phyloP scores from a whole-genome alignment of 64 coral and sea anemone species.

The Stichodactyla helianthus region DNA sequence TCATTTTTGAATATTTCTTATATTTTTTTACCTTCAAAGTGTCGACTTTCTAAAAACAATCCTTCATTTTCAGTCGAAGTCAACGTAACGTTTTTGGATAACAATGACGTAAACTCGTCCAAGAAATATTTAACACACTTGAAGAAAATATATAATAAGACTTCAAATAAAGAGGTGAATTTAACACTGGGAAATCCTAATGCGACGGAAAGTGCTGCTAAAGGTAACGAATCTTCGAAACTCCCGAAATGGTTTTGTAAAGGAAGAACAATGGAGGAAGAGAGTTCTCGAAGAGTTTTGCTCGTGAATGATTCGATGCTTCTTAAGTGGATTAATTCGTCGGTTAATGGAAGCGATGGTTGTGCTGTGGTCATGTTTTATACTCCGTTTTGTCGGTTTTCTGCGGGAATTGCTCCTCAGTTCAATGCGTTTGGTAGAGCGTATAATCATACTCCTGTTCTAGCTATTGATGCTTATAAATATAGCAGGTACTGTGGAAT shows the following conservation, averaged over 20 bases:
- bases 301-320: conserved; percentile 38
- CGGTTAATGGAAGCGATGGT: conserved; percentile 57
- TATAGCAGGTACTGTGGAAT: conserved; percentile 56
- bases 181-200: not conserved
- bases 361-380: conserved; percentile 94
- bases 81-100: not conserved
- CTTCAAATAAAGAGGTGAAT: not conserved
- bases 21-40: not conserved
- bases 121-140: not conserved
- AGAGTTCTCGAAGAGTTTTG: conserved; percentile 43
- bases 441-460: conserved; percentile 64
- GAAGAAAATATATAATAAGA: not conserved
- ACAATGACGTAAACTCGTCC: not conserved
- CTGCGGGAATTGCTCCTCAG: conserved; percentile 74
- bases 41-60: not conserved
- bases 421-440: conserved; percentile 89
- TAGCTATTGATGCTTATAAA: conserved; percentile 88
- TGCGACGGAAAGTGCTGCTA: not conserved
- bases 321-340: conserved; percentile 59
- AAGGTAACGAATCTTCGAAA: conserved; percentile 1
- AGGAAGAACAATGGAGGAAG: conserved; percentile 38
- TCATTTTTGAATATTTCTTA: not conserved
- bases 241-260: conserved; percentile 75
- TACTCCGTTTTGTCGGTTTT: conserved; percentile 81
- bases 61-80: not conserved